Evolutionary conservation across 2,113 vertebrate species (phyloP).

Genomic region (Bucco capensis): DNA sequence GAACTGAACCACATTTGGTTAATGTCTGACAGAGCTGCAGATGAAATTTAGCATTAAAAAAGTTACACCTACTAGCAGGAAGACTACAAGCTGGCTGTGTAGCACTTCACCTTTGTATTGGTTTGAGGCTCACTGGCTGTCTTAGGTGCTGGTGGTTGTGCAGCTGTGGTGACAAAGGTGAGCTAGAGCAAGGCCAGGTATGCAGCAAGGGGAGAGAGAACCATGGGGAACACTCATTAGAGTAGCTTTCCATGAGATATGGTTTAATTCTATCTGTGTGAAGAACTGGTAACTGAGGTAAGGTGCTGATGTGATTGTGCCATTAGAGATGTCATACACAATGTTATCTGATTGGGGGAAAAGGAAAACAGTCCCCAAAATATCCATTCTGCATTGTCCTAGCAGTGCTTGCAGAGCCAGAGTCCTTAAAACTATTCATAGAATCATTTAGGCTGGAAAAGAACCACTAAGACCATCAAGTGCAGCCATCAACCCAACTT

Average conservation of each 20-base stretch:
- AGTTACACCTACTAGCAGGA: neutral
- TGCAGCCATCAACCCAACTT: no score
- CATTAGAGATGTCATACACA: neutral
- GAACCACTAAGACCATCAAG: no score
- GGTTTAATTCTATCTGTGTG: neutral
- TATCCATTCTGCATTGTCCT: neutral
- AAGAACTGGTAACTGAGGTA: neutral
- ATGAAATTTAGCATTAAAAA: neutral
- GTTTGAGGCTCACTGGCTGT: neutral
- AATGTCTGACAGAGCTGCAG: neutral
- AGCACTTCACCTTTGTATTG: neutral
- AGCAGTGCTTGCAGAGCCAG: neutral
- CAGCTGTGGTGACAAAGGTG: neutral
- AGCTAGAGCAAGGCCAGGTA: neutral
- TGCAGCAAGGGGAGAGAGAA: neutral
- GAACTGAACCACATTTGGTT: neutral
- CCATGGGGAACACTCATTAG: fast-evolving
- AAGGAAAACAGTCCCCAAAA: neutral
- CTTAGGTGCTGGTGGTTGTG: neutral
- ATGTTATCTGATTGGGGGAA: neutral
- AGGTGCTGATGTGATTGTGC: neutral
- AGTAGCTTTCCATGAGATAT: neutral
- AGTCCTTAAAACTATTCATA: neutral
- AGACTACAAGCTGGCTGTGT: neutral
- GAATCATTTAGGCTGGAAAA: no score